Percentiles rank a stretch among this genome's conserved stretches.
phyloP scores from a whole-genome alignment of 1,140 invertebrate genomes.

The Cydia amplana region DNA sequence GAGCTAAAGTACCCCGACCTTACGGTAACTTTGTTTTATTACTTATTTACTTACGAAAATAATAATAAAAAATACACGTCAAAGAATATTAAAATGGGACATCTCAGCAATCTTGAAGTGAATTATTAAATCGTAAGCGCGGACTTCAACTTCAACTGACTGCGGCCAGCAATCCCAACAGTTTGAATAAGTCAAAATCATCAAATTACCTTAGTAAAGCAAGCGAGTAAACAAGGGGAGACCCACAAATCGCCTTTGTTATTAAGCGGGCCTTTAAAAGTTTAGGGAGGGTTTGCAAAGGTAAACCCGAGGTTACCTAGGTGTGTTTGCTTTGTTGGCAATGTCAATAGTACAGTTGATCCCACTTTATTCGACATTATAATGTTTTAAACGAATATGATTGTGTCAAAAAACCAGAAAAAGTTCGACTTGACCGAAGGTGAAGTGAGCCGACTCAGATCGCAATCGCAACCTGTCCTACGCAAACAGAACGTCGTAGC shows the following conservation, averaged over 20 bases:
- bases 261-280: slow-evolving; percentile 74
- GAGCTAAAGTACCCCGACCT: too few relatives aligned
- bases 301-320: slow-evolving; percentile 64
- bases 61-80: too few relatives aligned
- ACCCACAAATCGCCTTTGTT: slow-evolving; percentile 74
- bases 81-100: neutral
- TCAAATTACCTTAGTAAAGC: slow-evolving; percentile 74
- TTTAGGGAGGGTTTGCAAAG: slow-evolving; percentile 73
- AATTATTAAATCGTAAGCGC: slow-evolving; percentile 40
- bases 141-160: slow-evolving; percentile 37
- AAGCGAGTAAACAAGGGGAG: slow-evolving; percentile 71
- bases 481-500: too few relatives aligned
- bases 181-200: slow-evolving; percentile 76
- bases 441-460: too few relatives aligned
- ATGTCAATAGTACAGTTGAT: slow-evolving; percentile 58
- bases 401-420: too few relatives aligned
- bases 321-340: slow-evolving; percentile 66
- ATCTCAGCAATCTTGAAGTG: slow-evolving; percentile 9
- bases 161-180: slow-evolving; percentile 49
- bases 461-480: too few relatives aligned
- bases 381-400: neutral
- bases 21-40: too few relatives aligned
- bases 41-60: too few relatives aligned
- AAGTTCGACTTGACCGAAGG: too few relatives aligned
- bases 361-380: neutral